Conservation (phyloP, 2,888 invertebrate genomes). For the Philereme vetulata region DNA sequence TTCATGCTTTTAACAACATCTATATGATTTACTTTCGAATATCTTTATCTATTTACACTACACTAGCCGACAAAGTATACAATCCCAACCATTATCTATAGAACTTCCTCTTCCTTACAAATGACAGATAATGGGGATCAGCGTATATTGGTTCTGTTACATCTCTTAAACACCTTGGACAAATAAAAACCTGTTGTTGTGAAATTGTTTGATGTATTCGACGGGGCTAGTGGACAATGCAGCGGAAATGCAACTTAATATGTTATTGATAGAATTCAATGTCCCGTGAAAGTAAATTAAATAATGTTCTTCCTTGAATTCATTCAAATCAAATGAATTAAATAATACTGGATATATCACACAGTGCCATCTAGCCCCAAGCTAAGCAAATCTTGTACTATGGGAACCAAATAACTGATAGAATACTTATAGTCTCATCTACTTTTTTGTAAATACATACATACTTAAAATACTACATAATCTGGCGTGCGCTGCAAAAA, state of each 20-base stretch:
- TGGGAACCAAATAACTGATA: too few species aligned
- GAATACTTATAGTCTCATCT: too few species aligned
- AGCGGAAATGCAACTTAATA: constrained; percentile 26
- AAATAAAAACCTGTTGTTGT: constrained; percentile 53
- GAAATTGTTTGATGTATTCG: constrained; percentile 59
- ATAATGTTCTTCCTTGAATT: too few species aligned
- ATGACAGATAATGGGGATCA: constrained; percentile 35
- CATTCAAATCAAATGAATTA: too few species aligned
- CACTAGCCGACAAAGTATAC: constrained; percentile 59
- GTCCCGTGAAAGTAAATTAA: constrained; percentile 9
- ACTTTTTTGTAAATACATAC: too few species aligned
- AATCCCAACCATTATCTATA: constrained; percentile 41
- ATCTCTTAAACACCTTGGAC: constrained; percentile 59
- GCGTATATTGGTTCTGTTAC: constrained; percentile 41
- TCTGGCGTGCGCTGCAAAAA: too few species aligned
- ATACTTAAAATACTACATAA: too few species aligned
- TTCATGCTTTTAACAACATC: constrained; percentile 48
- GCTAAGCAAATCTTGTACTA: not conserved
- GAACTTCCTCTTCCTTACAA: constrained; percentile 29
- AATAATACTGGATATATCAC: too few species aligned
- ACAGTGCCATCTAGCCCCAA: too few species aligned
- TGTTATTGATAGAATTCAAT: constrained; percentile 9
- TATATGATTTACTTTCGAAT: constrained; percentile 63
- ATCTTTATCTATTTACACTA: constrained; percentile 64
- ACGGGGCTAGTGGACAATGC: constrained; percentile 40